These are phyloP conservation scores for Anseranas semipalmata DNA, from an alignment of 2,113 vertebrate species.

Conservation along the genomic window DNA sequence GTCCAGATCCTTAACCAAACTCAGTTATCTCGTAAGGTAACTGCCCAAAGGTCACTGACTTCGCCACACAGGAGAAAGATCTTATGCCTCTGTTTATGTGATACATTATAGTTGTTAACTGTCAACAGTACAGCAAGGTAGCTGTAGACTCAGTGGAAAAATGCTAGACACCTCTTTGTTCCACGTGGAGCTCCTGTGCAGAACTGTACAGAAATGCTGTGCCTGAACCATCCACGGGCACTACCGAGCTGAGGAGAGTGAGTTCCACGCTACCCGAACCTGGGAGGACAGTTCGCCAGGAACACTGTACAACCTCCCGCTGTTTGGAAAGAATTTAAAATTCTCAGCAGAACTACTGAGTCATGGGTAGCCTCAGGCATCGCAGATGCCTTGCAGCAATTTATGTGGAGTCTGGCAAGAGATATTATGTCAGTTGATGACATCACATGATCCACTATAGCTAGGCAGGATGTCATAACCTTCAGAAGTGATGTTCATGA, in stretches of 20 bases:
- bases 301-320: neutral
- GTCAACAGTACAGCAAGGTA: neutral
- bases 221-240: neutral
- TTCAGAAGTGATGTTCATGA: neutral
- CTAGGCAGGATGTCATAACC: neutral
- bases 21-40: neutral
- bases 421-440: neutral
- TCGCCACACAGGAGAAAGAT: neutral
- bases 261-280: neutral
- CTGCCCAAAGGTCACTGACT: neutral
- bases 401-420: neutral
- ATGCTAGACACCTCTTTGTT: neutral
- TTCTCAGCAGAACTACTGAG: neutral
- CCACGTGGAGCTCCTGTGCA: neutral
- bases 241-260: accelerated
- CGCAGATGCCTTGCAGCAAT: neutral
- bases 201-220: neutral
- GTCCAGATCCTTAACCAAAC: neutral
- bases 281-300: neutral
- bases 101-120: neutral
- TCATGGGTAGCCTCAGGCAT: neutral
- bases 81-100: neutral
- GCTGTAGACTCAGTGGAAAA: neutral
- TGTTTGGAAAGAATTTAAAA: neutral
- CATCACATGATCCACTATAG: neutral